phyloP scores from a whole-genome alignment of 2,888 invertebrate species.

The Carterocephalus palaemon region DNA sequence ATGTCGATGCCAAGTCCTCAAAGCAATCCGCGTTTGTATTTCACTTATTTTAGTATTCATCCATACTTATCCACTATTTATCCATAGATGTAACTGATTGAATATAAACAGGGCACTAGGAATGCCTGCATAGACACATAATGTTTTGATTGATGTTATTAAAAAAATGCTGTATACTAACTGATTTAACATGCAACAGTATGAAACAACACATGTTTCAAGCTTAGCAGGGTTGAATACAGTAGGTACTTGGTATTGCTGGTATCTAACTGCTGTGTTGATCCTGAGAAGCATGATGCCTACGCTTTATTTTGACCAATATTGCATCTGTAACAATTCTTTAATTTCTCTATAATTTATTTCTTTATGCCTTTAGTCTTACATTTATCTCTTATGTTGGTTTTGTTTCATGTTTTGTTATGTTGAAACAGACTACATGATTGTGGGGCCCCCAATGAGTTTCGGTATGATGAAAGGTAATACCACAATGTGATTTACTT shows the following conservation, averaged over 20 bases:
- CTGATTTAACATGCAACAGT: slow-evolving; percentile 52
- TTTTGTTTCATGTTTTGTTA: slow-evolving; percentile 87
- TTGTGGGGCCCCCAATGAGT: slow-evolving; percentile 89
- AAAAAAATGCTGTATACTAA: slow-evolving; percentile 60
- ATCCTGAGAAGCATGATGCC: slow-evolving; percentile 63
- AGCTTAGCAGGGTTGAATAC: slow-evolving; percentile 60
- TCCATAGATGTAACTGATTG: slow-evolving; percentile 21
- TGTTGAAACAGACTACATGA: slow-evolving; percentile 82
- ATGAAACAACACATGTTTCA: slow-evolving; percentile 52
- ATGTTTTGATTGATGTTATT: slow-evolving; percentile 29
- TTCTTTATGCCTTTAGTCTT: slow-evolving; percentile 74
- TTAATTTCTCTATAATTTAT: slow-evolving; percentile 50
- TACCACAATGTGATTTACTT: slow-evolving; percentile 63
- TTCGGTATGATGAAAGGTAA: slow-evolving; percentile 94
- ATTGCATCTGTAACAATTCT: slow-evolving; percentile 56
- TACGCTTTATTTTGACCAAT: slow-evolving; percentile 50
- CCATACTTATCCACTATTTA: slow-evolving; percentile 12
- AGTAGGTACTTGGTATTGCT: slow-evolving; percentile 57
- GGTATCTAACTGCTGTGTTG: slow-evolving; percentile 60
- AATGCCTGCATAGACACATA: slow-evolving; percentile 28
- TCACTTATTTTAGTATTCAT: slow-evolving; percentile 36
- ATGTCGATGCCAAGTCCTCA: slow-evolving; percentile 85
- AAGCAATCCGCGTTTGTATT: slow-evolving; percentile 85
- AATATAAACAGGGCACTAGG: slow-evolving; percentile 32
- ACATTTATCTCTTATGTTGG: slow-evolving; percentile 83